phyloP scores from a whole-genome alignment of 2,888 invertebrate genomes.

The Macaria liturata region DNA sequence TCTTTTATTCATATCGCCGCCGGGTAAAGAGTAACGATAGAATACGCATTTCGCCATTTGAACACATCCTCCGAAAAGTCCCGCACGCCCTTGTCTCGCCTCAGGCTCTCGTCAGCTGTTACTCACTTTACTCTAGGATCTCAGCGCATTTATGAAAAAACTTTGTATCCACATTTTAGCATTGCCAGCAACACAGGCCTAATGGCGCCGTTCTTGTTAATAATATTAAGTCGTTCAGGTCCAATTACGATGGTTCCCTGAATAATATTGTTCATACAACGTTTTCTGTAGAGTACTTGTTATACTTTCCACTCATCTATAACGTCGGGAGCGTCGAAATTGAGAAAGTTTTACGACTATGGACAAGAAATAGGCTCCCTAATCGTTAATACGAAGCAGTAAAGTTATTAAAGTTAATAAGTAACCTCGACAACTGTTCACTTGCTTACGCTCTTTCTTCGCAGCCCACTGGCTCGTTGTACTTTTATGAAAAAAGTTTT shows the following conservation, averaged over 20 bases:
- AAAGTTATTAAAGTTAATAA: conserved; percentile 75
- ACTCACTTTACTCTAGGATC: conserved; percentile 52
- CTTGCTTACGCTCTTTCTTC: conserved; percentile 65
- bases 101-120: conserved; percentile 76
- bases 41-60: conserved; percentile 71
- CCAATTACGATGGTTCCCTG: conserved; percentile 19
- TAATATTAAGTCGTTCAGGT: conserved; percentile 22
- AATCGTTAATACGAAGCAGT: conserved; percentile 53
- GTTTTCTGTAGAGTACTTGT: conserved; percentile 17
- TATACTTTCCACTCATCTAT: conserved; percentile 19
- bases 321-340: conserved; percentile 8
- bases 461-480: conserved; percentile 64
- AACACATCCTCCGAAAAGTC: conserved; percentile 77
- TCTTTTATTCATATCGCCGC: conserved; percentile 60
- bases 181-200: conserved; percentile 51
- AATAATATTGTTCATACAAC: conserved; percentile 22
- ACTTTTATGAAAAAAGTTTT: conserved; percentile 81
- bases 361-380: conserved; percentile 22
- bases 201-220: conserved; percentile 27
- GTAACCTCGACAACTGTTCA: conserved; percentile 70
- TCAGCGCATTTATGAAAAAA: conserved; percentile 81
- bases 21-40: conserved; percentile 56
- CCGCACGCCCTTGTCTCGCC: conserved; percentile 61
- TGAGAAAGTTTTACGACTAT: conserved; percentile 19
- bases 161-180: conserved; percentile 67